Evolutionary conservation across 30 jellyfish, hydroid and myxozoan species (phyloP).

Genomic region (Aurelia coerulea): DNA sequence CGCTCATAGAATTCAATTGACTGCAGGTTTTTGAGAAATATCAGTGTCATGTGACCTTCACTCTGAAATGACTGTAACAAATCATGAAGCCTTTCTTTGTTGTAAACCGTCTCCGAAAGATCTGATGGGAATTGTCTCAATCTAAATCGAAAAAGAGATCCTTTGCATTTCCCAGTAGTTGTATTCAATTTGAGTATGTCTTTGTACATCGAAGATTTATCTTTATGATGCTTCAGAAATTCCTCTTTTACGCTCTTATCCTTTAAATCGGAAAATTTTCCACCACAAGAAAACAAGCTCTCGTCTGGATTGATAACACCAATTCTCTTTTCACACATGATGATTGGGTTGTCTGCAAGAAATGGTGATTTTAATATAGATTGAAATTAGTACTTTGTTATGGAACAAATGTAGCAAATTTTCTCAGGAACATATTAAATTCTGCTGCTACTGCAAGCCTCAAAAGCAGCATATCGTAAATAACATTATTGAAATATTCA

Average conservation of each 20-base stretch:
- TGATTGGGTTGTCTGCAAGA: constrained; percentile 65
- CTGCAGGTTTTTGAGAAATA: constrained; percentile 58
- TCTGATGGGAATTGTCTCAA: constrained; percentile 68
- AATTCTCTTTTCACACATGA: constrained; percentile 49
- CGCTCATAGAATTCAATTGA: constrained; percentile 48
- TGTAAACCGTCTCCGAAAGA: constrained; percentile 54
- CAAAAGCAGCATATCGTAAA: too few relatives aligned
- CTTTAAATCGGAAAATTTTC: neutral
- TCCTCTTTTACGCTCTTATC: neutral
- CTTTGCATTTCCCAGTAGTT: constrained; percentile 45
- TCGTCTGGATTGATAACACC: constrained; percentile 70
- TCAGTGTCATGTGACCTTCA: constrained; percentile 72
- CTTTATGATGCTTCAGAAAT: constrained; percentile 6
- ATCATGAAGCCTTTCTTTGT: constrained; percentile 14
- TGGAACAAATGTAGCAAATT: too few relatives aligned
- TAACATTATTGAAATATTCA: too few relatives aligned
- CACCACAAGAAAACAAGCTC: constrained; percentile 39
- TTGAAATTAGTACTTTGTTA: too few relatives aligned
- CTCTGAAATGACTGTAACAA: constrained; percentile 49
- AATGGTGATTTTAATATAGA: neutral
- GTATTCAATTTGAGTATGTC: constrained; percentile 13
- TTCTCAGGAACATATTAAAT: too few relatives aligned
- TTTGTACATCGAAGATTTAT: neutral
- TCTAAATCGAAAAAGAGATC: constrained; percentile 70
- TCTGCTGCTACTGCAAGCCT: too few relatives aligned